Evolutionary conservation across 1,140 invertebrate species (phyloP), one percentile per base, ranked within the genome.

Genomic region (Trichogramma pretiosum): DNA sequence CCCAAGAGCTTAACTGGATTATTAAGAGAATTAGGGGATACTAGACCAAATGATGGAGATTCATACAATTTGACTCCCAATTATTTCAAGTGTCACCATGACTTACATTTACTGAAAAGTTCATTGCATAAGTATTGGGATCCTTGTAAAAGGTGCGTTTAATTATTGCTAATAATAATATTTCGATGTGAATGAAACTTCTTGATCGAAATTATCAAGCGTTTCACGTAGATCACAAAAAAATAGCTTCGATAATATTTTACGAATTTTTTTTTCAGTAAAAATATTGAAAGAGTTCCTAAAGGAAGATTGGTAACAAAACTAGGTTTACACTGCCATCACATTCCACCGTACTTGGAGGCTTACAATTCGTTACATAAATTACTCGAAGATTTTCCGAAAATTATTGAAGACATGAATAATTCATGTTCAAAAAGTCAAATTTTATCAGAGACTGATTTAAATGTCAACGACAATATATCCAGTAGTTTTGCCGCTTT

Each of bases 311-410:
- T 70, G 44, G 48, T 59, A 36, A 58, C 62, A 33, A 65, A 65
- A 41, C 28, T 71, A 43, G 60, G 60, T 14, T 56, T 65, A 11
- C 60, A 69, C 41, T 68, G 59, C 45, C 62, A 64, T 42, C 63
- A 57, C 39, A 63, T 72, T 53, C 67, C 68, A 44, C 67, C 70
- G 17, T 62, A 71, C 37, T 63, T 66, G 46, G 67, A 72, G 54
- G 67, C 65, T 39, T 65, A 63, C 36, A 66, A 67, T 33, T 69
- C 59, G 47, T 47, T 72, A 36, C 67, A 71, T 54, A 59, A 65
- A 41, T 73, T 73, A 63, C 56, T 73, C 36, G 63, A 69, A 61
- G 70, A 73, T 23, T 69, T 70, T 60, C 61, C 64, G 11, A 66
- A 68, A 48, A 52, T 72, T 16, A 64, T 65, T 21, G 58, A 55